Evolutionary conservation across 1,140 invertebrate species (phyloP), one percentile per base, ranked within the genome.

Genomic region (Trichogramma pretiosum): DNA sequence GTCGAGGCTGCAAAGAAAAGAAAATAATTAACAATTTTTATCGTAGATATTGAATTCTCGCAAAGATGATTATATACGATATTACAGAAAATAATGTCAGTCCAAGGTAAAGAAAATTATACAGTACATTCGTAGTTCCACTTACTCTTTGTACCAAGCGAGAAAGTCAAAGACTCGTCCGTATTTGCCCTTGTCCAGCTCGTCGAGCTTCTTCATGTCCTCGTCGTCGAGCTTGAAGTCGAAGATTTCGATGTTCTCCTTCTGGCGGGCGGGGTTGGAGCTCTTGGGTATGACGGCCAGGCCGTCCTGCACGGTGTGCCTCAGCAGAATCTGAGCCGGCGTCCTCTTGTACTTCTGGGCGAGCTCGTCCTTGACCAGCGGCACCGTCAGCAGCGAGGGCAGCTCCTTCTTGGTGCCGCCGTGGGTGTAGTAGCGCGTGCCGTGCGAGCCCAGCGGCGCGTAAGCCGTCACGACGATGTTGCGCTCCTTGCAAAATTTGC

Each of bases 231-330:
- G 56, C 38, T 69, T 58, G 57, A 82, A 82, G 58, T 80, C 72
- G 48, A 79, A 80, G 36, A 79, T 54, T 32, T 74, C 60, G 22
- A 76, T 76, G 61, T 87, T 87, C n/a, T 75, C 61, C 58, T 78
- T 77, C 1, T 93, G 73, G 56, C 89, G 77, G 8, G 76, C 63
- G 0, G 79, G 68, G 58, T 81, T 87, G 0, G 79, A 80, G 61
- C 86, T 90, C 70, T 93, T 94, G 23, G 89, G 89, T 59, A 94
- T 89, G 17, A 84, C 83, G 28, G 79, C 72, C 7, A 91, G 70
- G 4, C 80, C 81, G 35, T 78, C 71, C 62, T 90, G 81, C 0
- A 90, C 60, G 35, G 86, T 74, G 64, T 84, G 86, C 32, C 83
- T 75, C 0, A 94, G 62, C 24, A 93, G 68, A 22, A 83, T 68